Conservation (phyloP, 2,888 invertebrate genomes). For the Scaeva pyrastri region DNA sequence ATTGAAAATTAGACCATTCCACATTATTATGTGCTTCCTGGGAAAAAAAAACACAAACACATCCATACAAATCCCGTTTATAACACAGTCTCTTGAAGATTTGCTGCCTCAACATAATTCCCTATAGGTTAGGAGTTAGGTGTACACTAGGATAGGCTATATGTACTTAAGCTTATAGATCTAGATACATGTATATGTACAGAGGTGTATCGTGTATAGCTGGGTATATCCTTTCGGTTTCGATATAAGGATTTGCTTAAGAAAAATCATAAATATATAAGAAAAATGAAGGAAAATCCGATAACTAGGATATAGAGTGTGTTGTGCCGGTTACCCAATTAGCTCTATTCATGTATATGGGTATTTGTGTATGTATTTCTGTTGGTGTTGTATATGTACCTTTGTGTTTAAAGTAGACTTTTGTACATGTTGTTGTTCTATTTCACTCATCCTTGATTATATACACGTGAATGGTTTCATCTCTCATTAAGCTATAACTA, state of each 20-base stretch:
- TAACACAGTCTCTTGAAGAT: conserved; percentile 36
- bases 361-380: neutral
- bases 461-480: conserved; percentile 14
- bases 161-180: too few species aligned
- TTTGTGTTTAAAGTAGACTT: too few species aligned
- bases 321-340: conserved; percentile 60
- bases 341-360: neutral
- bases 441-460: conserved; percentile 22
- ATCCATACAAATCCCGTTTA: neutral
- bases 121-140: neutral
- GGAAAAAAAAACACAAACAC: neutral
- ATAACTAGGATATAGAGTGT: conserved; percentile 36
- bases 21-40: conserved; percentile 21
- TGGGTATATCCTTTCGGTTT: conserved; percentile 29
- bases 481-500: conserved; percentile 1
- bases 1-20: conserved; percentile 72
- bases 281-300: conserved; percentile 9
- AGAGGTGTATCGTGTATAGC: too few species aligned
- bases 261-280: conserved; percentile 50
- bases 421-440: neutral
- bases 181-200: neutral
- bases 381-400: neutral
- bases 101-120: conserved; percentile 50
- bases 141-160: neutral
- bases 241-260: conserved; percentile 23